A percentile compares a stretch with the other conserved stretches of the same genome.
phyloP scores from a whole-genome alignment of 2,113 vertebrate genomes.

The Nicator chloris region DNA sequence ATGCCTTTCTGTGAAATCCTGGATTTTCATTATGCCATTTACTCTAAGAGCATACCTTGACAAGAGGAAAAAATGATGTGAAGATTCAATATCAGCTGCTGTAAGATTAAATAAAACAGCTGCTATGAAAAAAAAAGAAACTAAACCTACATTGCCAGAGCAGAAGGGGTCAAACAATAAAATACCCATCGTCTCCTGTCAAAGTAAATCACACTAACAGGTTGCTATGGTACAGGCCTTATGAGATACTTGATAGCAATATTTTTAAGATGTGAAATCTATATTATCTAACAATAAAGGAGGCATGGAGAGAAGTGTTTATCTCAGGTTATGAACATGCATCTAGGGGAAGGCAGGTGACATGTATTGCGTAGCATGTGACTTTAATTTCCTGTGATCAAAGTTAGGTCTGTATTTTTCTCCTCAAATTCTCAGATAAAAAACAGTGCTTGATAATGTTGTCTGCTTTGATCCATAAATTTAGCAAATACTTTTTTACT shows the following conservation, averaged over 20 bases:
- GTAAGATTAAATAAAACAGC: slow-evolving; percentile 61
- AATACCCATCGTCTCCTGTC: slow-evolving; percentile 49
- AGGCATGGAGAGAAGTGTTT: slow-evolving; percentile 8
- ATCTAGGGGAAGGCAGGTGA: background rate
- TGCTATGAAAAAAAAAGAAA: slow-evolving; percentile 9
- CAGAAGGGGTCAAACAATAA: slow-evolving; percentile 64
- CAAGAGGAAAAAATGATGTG: slow-evolving; percentile 7
- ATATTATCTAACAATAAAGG: slow-evolving; percentile 48
- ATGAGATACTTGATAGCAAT: slow-evolving; percentile 62
- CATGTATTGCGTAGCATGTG: background rate
- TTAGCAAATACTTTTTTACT: background rate
- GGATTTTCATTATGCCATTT: slow-evolving; percentile 4
- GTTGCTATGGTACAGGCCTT: slow-evolving; percentile 20
- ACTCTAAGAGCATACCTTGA: background rate
- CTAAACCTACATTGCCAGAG: background rate
- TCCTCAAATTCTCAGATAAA: background rate
- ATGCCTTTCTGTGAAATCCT: background rate
- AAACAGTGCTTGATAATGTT: background rate
- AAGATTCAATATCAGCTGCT: slow-evolving; percentile 29
- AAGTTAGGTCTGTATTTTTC: background rate
- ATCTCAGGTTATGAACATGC: slow-evolving; percentile 12
- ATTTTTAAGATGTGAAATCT: slow-evolving; percentile 59
- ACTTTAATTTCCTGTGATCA: slow-evolving; percentile 47
- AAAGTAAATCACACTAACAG: slow-evolving; percentile 61
- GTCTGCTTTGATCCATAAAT: slow-evolving; percentile 9